phyloP scores from a whole-genome alignment of 2,113 vertebrate genomes.

The Amazona guildingii region DNA sequence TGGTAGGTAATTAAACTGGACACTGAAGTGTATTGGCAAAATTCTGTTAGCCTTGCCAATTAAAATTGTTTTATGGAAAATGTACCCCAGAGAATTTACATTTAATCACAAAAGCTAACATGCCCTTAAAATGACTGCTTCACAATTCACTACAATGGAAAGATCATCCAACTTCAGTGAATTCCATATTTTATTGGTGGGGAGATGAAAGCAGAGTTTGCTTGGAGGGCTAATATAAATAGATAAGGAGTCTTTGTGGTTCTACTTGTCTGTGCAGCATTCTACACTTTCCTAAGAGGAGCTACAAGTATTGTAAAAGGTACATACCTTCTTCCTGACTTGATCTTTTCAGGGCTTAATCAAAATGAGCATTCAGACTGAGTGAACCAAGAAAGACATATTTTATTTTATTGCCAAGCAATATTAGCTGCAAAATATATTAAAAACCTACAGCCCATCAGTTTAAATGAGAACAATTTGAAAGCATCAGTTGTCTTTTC shows the following conservation, averaged over 20 bases:
- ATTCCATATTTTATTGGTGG: neutral
- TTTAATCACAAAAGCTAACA: slow-evolving; percentile 3
- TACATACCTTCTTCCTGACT: slow-evolving; percentile 39
- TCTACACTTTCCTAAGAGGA: slow-evolving; percentile 39
- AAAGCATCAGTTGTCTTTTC: neutral
- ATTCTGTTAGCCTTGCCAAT: neutral
- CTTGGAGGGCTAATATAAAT: slow-evolving; percentile 23
- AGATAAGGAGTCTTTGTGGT: slow-evolving; percentile 33
- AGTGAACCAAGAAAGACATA: slow-evolving; percentile 44
- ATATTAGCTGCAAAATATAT: slow-evolving; percentile 52
- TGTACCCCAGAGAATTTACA: neutral
- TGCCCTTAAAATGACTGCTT: neutral
- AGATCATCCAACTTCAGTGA: neutral
- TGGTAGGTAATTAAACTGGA: neutral
- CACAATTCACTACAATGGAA: neutral
- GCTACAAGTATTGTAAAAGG: neutral
- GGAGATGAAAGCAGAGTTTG: neutral
- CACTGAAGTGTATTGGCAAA: neutral
- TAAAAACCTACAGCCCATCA: neutral
- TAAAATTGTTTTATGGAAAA: neutral
- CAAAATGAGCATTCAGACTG: slow-evolving; percentile 41
- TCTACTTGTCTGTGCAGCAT: slow-evolving; percentile 53
- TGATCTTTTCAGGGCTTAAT: slow-evolving; percentile 32
- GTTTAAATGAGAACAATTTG: neutral
- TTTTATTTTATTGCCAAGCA: slow-evolving; percentile 59